These are phyloP conservation scores for Naso thynnoides DNA, from an alignment of 2,797 vertebrate genomes.

Conservation along the genomic window DNA sequence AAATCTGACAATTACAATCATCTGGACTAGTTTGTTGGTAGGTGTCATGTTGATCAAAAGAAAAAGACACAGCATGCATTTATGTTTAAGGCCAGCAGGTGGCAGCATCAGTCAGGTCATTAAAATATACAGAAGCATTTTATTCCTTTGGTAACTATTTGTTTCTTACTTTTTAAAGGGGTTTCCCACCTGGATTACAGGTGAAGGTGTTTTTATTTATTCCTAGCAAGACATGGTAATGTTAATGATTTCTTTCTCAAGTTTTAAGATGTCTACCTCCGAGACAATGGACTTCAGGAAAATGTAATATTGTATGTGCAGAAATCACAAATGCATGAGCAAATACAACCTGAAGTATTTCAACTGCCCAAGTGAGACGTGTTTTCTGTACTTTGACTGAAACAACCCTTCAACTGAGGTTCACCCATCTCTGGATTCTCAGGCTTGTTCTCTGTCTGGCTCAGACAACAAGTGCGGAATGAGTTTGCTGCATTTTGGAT, in stretches of 20 bases:
- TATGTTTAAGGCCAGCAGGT: slow-evolving; percentile 21
- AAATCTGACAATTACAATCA: too few relatives aligned
- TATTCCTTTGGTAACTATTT: too few relatives aligned
- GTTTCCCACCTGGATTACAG: too few relatives aligned
- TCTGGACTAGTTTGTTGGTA: too few relatives aligned
- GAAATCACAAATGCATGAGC: neutral
- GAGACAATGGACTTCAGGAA: too few relatives aligned
- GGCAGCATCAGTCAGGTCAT: slow-evolving; percentile 26
- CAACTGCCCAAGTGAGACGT: neutral
- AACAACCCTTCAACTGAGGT: neutral
- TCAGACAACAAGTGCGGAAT: neutral
- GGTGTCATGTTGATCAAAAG: too few relatives aligned
- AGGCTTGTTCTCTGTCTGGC: neutral
- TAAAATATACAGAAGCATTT: neutral
- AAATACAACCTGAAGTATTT: neutral
- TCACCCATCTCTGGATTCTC: neutral
- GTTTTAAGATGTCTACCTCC: too few relatives aligned
- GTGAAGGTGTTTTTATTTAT: too few relatives aligned
- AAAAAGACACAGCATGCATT: neutral
- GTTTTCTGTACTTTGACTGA: neutral
- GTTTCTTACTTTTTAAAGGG: too few relatives aligned
- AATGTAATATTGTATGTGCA: too few relatives aligned
- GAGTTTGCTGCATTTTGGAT: neutral
- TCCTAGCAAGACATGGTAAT: too few relatives aligned
- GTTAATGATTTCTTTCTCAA: too few relatives aligned